Evolutionary conservation across 37 sponge, comb jelly and placozoan species (phyloP), one percentile per base, ranked within the genome.

Genomic region (Beroe forskalii): DNA sequence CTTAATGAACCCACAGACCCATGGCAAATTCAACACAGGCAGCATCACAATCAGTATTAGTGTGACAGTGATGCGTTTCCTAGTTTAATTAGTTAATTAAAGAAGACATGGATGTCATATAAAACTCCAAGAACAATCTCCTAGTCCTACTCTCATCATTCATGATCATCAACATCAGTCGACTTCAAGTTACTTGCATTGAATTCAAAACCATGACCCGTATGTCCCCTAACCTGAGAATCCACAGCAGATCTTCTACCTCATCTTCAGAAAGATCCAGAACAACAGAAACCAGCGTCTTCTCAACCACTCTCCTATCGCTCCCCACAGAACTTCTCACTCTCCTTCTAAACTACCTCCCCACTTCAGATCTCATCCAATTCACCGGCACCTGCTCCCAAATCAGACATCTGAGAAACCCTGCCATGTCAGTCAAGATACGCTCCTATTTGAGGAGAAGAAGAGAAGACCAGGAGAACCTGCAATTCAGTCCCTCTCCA

Each of bases 381-480:
- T 69, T 69, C 32, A 69, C 72, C 72, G 32, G 32, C 39, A 32
- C 72, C 72, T 69, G 33, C 38, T 36, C 72, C 32, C 4, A 12
- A 35, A 33, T 69, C 72, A 33, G 72, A 33, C 32, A 33, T 8
- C 39, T 69, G 20, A 27, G 72, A 14, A 36, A 27, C 38, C 2
- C 72, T 19, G 1, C 32, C 35, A 31, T 36, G 32, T 36, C 72
- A 14, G 8, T 14, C 19, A 27, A 36, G 19, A 69, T 69, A 32
- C 32, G 19, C 2, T 69, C 72, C 38, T 69, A 36, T 17, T 37
- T 69, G 19, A 69, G 4, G 32, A 17, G 38, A 2, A 69, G 72
- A 69, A 28, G 72, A 37, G 72, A 69, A 33, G 72, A 69, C 72
- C 72, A 69, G 72, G 72, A 69, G 72, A 69, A 69, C 38, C 72